Percentiles rank a stretch among this genome's conserved stretches.
Evolutionary conservation across 2,888 invertebrate genomes (phyloP).

Genomic region (Hermaeophaga mercurialis): DNA sequence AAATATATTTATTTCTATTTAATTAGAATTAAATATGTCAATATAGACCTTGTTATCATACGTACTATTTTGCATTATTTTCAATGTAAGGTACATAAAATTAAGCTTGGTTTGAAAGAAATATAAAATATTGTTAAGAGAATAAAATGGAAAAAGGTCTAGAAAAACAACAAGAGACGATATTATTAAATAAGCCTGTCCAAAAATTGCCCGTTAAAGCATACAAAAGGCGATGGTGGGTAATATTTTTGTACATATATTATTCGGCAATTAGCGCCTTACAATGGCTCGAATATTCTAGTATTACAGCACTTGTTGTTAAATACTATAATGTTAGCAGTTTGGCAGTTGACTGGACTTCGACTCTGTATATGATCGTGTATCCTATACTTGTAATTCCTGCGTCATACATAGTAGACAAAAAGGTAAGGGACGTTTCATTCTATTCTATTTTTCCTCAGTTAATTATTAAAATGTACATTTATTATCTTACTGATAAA

Average conservation of each 20-base stretch:
- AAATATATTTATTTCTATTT: neutral
- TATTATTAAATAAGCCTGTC: constrained; percentile 21
- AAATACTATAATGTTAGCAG: constrained; percentile 74
- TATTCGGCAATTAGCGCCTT: constrained; percentile 89
- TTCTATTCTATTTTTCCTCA: no score
- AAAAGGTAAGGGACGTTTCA: constrained; percentile 87
- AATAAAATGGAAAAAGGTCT: constrained; percentile 18
- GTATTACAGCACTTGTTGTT: constrained; percentile 81
- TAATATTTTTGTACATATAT: constrained; percentile 80
- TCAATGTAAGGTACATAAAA: neutral
- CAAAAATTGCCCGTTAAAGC: constrained; percentile 59
- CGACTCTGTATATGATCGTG: constrained; percentile 93
- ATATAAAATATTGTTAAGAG: neutral
- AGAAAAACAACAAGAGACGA: constrained; percentile 6
- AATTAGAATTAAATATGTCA: constrained; percentile 13
- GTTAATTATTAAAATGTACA: no score
- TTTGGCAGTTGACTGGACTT: constrained; percentile 88
- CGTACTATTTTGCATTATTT: no score
- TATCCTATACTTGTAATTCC: constrained; percentile 97
- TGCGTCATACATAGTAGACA: constrained; percentile 91
- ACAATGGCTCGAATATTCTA: constrained; percentile 96
- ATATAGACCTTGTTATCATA: no score
- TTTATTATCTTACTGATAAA: no score
- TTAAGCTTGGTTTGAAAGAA: neutral
- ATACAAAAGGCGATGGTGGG: constrained; percentile 78